Conservation (phyloP, 2,888 invertebrate species). For the Apeira syringaria region DNA sequence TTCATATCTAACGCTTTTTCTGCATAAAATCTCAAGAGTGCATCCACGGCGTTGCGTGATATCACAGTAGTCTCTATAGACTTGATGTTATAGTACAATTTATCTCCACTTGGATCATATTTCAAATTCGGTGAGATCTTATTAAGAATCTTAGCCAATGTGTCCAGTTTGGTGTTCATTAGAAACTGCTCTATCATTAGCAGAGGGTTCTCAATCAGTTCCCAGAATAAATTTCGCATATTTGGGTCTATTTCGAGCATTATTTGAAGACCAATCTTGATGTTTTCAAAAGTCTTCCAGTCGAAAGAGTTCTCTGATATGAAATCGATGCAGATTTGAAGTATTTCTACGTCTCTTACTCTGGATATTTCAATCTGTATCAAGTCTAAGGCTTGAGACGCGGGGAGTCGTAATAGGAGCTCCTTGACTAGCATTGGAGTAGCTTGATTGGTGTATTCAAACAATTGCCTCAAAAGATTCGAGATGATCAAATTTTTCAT, state of each 20-base stretch:
- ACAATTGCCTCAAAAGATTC: constrained; percentile 81
- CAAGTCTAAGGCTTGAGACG: constrained; percentile 82
- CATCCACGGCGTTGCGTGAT: constrained; percentile 86
- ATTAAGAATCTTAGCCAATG: constrained; percentile 84
- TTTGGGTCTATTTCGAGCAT: constrained; percentile 83
- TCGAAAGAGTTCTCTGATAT: constrained; percentile 79
- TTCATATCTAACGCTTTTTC: constrained; percentile 91
- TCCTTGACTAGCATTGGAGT: constrained; percentile 71
- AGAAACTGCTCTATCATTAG: constrained; percentile 92
- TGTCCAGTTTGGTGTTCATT: constrained; percentile 92
- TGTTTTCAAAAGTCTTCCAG: constrained; percentile 82
- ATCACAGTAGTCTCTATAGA: constrained; percentile 81
- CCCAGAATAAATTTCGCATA: constrained; percentile 85
- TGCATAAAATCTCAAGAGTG: constrained; percentile 88
- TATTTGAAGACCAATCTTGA: constrained; percentile 87
- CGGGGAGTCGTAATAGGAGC: constrained; percentile 84
- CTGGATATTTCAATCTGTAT: constrained; percentile 86
- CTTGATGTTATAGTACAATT: constrained; percentile 84
- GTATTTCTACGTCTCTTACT: constrained; percentile 84
- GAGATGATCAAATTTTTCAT: constrained; percentile 80
- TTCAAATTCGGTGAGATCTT: constrained; percentile 76
- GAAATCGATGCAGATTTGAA: constrained; percentile 86
- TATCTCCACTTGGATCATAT: constrained; percentile 71
- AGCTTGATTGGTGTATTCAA: constrained; percentile 77
- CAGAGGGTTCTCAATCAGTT: constrained; percentile 87